Base-by-base conservation (phyloP, 1,140 invertebrate species). In the Drosophila nikananu region DNA sequence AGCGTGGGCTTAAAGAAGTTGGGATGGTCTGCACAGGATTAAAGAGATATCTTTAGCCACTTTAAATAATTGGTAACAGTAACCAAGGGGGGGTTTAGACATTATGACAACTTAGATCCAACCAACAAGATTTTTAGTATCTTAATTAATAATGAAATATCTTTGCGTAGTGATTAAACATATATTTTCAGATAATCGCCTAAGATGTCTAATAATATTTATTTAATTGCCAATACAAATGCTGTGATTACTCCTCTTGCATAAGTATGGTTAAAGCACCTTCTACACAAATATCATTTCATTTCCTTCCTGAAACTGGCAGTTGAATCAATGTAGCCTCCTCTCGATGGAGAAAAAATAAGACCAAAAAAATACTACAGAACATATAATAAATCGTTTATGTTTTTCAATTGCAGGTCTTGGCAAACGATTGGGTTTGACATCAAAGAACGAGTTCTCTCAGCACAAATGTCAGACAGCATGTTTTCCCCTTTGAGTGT, bases 391-490 rank as follows among this genome's bases (percentile, higher is more conserved):
- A 84, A 79, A 71, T 81, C 68, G 59, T 75, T 71, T 67, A 75
- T 87, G 42, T 68, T 70, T 87, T 89, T 71, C 81, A 90, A 87
- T 87, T 87, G 81, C 84, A 87, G 84, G 77, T 71, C 67, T 81
- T 79, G 68, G 51, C 82, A 73, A 57, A 39, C 76, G 67, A 82
- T 73, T 81, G 65, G 60, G 55, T 41, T 19, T 67, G 54, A 49
- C 61, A 73, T 79, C 54, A 63, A 39, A 59, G 39, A 72, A 49
- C n/a, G 64, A 80, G 39, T 63, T 30, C 60, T 39, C 42, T 15
- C 37, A 68, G 48, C 10, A 37, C 77, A 39, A 77, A 68, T 65
- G 63, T 55, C 54, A 32, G 68, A 41, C 80, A 71, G 54, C 61
- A 80, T 83, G 80, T 68, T 66, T 27, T 48, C 25, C 52, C 42